Conservation (phyloP, 2,113 vertebrate genomes). For the Oncorhynchus clarkii region DNA sequence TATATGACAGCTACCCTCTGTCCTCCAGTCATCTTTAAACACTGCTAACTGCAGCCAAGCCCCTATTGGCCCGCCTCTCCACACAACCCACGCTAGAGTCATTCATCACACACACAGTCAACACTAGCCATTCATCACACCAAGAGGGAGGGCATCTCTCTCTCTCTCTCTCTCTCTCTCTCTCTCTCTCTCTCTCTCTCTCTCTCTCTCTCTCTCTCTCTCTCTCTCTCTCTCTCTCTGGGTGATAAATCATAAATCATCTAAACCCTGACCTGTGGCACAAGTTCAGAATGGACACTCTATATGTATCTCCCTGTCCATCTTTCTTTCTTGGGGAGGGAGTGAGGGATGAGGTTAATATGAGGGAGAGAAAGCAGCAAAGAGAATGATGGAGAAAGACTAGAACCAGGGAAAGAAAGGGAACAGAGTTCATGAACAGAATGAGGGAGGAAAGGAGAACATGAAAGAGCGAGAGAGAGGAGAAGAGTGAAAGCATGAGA, state of each 20-base stretch:
- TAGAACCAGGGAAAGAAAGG: background rate
- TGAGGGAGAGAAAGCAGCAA: too few relatives aligned
- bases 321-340: background rate
- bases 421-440: too few relatives aligned
- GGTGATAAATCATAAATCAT: background rate
- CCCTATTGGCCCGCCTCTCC: slow-evolving; percentile 55
- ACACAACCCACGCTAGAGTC: slow-evolving; percentile 37
- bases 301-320: background rate
- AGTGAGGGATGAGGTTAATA: background rate
- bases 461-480: background rate
- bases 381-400: background rate
- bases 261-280: background rate
- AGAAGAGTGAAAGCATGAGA: too few relatives aligned
- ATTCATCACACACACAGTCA: slow-evolving; percentile 50
- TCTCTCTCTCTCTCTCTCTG: background rate
- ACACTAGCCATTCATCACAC: slow-evolving; percentile 62
- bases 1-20: slow-evolving; percentile 60
- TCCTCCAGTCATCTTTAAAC: slow-evolving; percentile 69
- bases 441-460: background rate
- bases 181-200: too few relatives aligned
- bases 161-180: background rate
- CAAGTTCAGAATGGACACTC: background rate
- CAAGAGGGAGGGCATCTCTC: slow-evolving; percentile 31
- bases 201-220: slow-evolving; percentile 5
- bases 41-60: slow-evolving; percentile 67